Evolutionary conservation across 2,113 vertebrate species (phyloP).

Genomic region (Nestor notabilis): DNA sequence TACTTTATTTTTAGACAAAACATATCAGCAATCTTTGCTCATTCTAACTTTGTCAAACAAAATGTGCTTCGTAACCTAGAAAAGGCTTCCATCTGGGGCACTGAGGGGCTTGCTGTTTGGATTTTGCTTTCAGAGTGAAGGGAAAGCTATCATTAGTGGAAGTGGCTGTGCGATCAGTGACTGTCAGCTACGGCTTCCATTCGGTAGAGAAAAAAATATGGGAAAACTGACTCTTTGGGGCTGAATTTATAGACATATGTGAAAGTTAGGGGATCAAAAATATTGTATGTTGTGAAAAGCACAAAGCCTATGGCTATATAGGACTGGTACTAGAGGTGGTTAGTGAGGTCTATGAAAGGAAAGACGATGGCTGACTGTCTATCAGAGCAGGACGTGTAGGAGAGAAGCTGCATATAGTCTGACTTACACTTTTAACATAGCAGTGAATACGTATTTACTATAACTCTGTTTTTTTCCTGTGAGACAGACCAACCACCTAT

Average conservation of each 20-base stretch:
- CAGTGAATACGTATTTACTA: not conserved
- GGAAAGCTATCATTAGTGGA: not conserved
- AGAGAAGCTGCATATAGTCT: not conserved
- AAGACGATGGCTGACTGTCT: not conserved
- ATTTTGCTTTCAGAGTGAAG: not conserved
- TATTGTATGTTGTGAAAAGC: not conserved
- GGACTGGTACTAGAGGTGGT: not conserved
- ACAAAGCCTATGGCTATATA: not conserved
- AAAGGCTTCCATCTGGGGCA: not conserved
- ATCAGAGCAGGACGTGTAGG: not conserved
- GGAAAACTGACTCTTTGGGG: not conserved
- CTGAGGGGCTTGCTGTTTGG: not conserved
- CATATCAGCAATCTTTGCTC: slow-evolving; percentile 12
- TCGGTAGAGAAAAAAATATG: not conserved
- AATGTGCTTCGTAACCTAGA: not conserved
- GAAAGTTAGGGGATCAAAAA: not conserved
- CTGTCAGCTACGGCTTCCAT: not conserved
- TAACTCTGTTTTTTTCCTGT: not conserved
- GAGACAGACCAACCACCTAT: not conserved
- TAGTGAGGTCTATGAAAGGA: not conserved
- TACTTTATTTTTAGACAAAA: slow-evolving; percentile 18
- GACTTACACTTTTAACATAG: not conserved
- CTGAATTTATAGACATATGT: not conserved
- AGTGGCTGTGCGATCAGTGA: not conserved
- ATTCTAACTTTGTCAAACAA: not conserved